Conservation (phyloP, 64 coral and sea anemone species). For the Orbicella faveolata region DNA sequence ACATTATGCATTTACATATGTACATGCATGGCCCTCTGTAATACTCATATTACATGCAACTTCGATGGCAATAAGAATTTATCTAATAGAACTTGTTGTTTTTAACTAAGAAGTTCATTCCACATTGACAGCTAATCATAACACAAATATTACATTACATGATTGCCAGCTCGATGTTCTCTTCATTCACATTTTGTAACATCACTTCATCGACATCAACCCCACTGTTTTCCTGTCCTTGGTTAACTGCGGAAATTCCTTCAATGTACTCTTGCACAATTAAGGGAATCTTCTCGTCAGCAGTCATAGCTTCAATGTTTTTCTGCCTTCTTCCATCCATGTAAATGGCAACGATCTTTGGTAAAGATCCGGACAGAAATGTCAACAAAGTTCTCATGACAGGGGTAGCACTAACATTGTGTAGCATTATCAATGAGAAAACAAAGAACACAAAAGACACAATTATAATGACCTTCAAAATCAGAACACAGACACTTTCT, state of each 20-base stretch:
- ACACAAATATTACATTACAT: too few species aligned
- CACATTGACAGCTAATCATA: too few species aligned
- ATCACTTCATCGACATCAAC: too few species aligned
- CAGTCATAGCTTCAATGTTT: neutral
- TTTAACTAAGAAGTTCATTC: too few species aligned
- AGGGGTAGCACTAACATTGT: neutral
- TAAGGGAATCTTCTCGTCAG: neutral
- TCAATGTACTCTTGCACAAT: neutral
- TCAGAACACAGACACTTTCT: neutral
- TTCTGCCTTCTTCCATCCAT: neutral
- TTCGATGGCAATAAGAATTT: too few species aligned
- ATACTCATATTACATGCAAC: too few species aligned
- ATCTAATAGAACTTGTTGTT: too few species aligned
- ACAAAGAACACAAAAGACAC: neutral
- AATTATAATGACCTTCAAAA: neutral
- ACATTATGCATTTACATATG: too few species aligned
- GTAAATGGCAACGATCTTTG: neutral
- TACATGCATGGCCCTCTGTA: too few species aligned
- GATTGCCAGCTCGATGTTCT: too few species aligned
- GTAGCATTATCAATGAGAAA: neutral
- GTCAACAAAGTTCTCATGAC: neutral
- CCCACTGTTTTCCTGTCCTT: neutral
- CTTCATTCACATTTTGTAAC: too few species aligned
- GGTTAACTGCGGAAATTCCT: neutral
- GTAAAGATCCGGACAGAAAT: constrained; percentile 1